Base-by-base conservation (phyloP, 2,797 vertebrate species). In the Podarcis lilfordi region DNA sequence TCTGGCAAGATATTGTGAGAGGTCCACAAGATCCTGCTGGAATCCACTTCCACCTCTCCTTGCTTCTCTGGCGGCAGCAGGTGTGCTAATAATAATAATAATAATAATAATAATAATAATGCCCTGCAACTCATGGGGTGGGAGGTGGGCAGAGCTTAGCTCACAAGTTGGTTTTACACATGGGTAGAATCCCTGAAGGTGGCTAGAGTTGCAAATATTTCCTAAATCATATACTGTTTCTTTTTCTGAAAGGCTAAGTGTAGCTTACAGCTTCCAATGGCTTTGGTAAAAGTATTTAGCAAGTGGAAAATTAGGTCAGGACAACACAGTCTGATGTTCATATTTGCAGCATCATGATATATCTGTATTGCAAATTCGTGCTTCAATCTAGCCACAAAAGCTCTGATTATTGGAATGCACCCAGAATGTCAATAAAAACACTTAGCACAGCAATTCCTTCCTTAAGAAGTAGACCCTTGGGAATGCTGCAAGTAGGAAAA, bases 381-480 rank as follows among this genome's bases (percentile, higher is more conserved):
- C 35, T 77, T 89, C 35, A 29, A 1, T 23, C 64, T 75, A 80
- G 86, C 66, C 50, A 85, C 6, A 23, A 66, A 76, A 8, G 10
- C 11, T 55, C 45, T 66, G 21, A 15, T 29, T 85, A 19, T 10
- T 1, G 5, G 19, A 64, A 17, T 50, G 86, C 61, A 45, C 29
- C 9, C 29, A 1, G 45, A 21, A 59, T 86, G 78, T 5, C 15
- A 88, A 68, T 13, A 8, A 13, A 23, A 82, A 32, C 21, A n/a
- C 4, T 43, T 64, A 55, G 27, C n/a, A 86, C 59, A 87, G 76
- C 23, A 9, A 80, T 4, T 21, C 5, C 37, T 83, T 88, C 78
- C 80, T 92, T 95, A 91, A 94, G 94, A 94, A 55, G 91, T 9
- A 2, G 1, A 7, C 85, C 92, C 80, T 35, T 3, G 86, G 82